phyloP scores from a whole-genome alignment of 2,888 invertebrate genomes.

The Lymantria monacha region DNA sequence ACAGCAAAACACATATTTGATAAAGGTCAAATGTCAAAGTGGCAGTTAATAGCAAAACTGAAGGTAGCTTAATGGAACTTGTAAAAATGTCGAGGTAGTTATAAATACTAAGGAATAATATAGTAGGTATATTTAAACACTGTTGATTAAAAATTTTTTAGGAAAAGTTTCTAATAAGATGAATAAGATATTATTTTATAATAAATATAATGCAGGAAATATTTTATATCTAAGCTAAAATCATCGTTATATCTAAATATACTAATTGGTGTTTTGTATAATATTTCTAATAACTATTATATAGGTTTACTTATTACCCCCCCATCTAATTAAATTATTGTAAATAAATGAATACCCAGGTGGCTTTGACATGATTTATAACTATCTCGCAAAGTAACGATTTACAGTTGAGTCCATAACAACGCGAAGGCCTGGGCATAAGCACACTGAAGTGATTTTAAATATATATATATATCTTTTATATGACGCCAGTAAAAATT shows the following conservation, averaged over 20 bases:
- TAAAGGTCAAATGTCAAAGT: slow-evolving; percentile 7
- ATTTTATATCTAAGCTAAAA: slow-evolving; percentile 37
- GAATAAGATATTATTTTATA: slow-evolving; percentile 39
- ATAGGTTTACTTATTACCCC: slow-evolving; percentile 42
- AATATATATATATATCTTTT: too few species aligned
- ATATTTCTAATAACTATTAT: slow-evolving; percentile 50
- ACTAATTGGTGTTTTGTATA: slow-evolving; percentile 74
- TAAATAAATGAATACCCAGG: slow-evolving; percentile 5
- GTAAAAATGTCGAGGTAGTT: slow-evolving; percentile 52
- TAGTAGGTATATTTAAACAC: slow-evolving; percentile 39
- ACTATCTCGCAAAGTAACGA: too few species aligned
- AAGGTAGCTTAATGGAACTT: slow-evolving; percentile 27
- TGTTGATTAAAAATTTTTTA: slow-evolving; percentile 45
- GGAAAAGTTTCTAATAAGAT: slow-evolving; percentile 42
- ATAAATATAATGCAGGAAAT: slow-evolving; percentile 45
- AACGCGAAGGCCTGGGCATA: too few species aligned
- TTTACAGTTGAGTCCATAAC: too few species aligned
- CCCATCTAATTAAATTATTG: slow-evolving; percentile 27
- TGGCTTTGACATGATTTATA: not conserved
- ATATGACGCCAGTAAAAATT: too few species aligned
- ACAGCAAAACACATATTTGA: too few species aligned
- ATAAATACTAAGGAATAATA: slow-evolving; percentile 46
- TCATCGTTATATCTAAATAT: slow-evolving; percentile 44
- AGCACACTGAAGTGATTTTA: too few species aligned
- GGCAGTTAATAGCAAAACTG: slow-evolving; percentile 34